These are phyloP conservation scores for Hystrix cristata DNA, from an alignment of 2,113 vertebrate genomes.

Conservation along the genomic window DNA sequence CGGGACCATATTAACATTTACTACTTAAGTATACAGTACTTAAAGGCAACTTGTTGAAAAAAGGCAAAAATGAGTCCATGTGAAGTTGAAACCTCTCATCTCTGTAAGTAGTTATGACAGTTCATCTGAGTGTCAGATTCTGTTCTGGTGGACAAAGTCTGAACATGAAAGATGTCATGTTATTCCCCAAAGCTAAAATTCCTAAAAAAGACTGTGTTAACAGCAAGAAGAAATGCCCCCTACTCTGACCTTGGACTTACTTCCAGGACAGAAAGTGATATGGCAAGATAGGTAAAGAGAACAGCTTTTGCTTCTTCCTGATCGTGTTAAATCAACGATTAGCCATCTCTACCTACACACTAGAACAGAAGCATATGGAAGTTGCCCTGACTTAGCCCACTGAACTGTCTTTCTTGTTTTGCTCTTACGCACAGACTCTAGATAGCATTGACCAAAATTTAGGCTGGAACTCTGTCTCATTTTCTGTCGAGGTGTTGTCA, in stretches of 20 bases:
- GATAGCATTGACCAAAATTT: neutral
- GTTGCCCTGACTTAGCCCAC: neutral
- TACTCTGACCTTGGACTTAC: neutral
- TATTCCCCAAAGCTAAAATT: constrained; percentile 57
- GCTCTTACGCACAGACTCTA: neutral
- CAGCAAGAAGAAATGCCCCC: neutral
- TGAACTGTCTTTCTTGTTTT: neutral
- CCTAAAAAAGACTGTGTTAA: neutral
- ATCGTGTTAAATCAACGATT: neutral
- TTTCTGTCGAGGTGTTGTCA: neutral
- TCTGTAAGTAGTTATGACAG: constrained; percentile 47
- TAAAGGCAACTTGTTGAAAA: constrained; percentile 56
- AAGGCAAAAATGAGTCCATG: constrained; percentile 22
- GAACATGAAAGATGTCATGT: neutral
- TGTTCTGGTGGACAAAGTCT: constrained; percentile 61
- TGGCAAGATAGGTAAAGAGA: neutral
- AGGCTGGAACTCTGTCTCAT: neutral
- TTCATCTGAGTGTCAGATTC: constrained; percentile 73
- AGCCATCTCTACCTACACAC: neutral
- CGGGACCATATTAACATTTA: neutral
- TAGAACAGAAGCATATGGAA: neutral
- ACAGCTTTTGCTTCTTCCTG: neutral
- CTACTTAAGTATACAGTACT: constrained; percentile 60
- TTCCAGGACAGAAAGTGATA: neutral
- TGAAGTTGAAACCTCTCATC: constrained; percentile 78